These are phyloP conservation scores for Drosophila dives DNA, from an alignment of 2,888 invertebrate species.

Conservation along the genomic window DNA sequence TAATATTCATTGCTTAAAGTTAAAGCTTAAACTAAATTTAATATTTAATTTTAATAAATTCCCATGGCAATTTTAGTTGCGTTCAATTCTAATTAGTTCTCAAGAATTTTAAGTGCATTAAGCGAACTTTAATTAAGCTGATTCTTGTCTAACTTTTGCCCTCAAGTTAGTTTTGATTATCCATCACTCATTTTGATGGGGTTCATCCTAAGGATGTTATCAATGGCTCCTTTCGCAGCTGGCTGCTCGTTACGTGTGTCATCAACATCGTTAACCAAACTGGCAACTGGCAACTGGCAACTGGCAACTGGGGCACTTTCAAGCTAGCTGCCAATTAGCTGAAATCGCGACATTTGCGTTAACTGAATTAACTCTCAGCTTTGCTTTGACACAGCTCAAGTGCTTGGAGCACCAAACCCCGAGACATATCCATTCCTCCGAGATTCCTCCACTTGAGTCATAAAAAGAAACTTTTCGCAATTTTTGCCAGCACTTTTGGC, in stretches of 20 bases:
- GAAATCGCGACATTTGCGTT: conserved; percentile 41
- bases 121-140: not conserved
- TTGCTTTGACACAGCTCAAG: conserved; percentile 22
- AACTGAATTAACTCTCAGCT: conserved; percentile 45
- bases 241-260: conserved; percentile 56
- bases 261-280: conserved; percentile 57
- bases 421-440: conserved; percentile 10
- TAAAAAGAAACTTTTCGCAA: conserved; percentile 49
- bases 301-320: no score
- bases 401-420: not conserved
- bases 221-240: conserved; percentile 27
- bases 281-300: conserved; percentile 7
- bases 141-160: conserved; percentile 1
- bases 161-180: conserved; percentile 22
- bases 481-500: conserved; percentile 45
- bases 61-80: not conserved
- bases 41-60: not conserved
- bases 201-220: conserved; percentile 45
- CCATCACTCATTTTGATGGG: conserved; percentile 23
- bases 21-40: not conserved
- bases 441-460: conserved; percentile 20
- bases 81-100: not conserved
- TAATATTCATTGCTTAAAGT: not conserved
- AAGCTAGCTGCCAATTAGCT: conserved; percentile 72
- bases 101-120: not conserved